phyloP scores from a whole-genome alignment of 64 coral and sea anemone species.

The Cladopsammia gracilis region DNA sequence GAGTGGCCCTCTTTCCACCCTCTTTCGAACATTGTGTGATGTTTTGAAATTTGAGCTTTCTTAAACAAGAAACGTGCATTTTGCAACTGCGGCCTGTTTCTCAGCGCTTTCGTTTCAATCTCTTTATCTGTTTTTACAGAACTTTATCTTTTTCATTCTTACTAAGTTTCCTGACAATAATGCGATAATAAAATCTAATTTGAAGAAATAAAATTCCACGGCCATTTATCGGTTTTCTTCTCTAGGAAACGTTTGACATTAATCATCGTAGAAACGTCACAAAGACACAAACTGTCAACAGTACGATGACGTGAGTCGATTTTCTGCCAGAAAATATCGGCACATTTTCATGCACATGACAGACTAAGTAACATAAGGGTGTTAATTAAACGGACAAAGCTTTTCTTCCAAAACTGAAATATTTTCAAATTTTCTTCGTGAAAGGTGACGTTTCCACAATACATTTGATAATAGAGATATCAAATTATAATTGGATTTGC shows the following conservation, averaged over 20 bases:
- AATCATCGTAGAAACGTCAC: background rate
- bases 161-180: background rate
- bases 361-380: no score
- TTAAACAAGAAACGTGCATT: background rate
- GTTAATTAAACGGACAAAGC: background rate
- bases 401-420: background rate
- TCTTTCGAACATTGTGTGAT: no score
- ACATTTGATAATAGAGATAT: background rate
- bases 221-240: background rate
- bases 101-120: background rate
- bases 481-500: background rate
- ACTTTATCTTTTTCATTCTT: background rate
- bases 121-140: conserved; percentile 14
- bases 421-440: no score
- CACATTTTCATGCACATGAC: background rate
- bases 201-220: background rate
- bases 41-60: no score
- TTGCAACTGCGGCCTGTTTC: background rate
- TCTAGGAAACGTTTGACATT: background rate
- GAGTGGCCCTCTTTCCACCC: no score
- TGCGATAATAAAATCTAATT: conserved; percentile 7
- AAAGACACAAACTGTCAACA: background rate
- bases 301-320: background rate
- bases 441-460: background rate
- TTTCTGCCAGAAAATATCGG: background rate